phyloP scores from a whole-genome alignment of 2,888 invertebrate species.

The Linyphia triangularis region DNA sequence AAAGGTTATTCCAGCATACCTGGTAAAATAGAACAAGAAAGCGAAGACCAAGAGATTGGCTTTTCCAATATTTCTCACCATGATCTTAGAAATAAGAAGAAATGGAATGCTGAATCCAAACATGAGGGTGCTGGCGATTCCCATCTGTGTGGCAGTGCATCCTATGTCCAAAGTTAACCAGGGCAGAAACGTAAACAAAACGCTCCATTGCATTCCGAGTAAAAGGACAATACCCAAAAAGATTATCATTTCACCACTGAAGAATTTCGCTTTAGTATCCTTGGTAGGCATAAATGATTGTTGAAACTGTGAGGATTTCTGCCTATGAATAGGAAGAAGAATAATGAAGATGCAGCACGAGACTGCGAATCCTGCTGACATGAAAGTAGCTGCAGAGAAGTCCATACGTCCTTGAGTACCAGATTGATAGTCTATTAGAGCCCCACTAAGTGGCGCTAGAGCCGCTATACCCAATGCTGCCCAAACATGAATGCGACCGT shows the following conservation, averaged over 20 bases:
- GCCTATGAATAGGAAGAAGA: constrained; percentile 74
- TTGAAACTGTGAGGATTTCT: constrained; percentile 52
- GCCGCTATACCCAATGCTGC: constrained; percentile 75
- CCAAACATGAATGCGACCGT: constrained; percentile 73
- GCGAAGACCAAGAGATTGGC: constrained; percentile 76
- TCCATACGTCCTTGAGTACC: constrained; percentile 68
- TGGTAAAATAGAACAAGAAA: constrained; percentile 76
- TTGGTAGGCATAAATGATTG: constrained; percentile 24
- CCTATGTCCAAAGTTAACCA: constrained; percentile 74
- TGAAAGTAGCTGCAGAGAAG: constrained; percentile 76
- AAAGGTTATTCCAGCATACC: constrained; percentile 79
- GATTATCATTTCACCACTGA: constrained; percentile 61
- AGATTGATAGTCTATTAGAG: constrained; percentile 76
- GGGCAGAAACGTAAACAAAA: constrained; percentile 87
- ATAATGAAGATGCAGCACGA: constrained; percentile 75
- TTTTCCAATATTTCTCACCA: constrained; percentile 76
- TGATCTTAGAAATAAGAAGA: constrained; percentile 75
- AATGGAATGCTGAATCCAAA: constrained; percentile 75
- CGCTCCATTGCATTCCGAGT: constrained; percentile 89
- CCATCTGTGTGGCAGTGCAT: constrained; percentile 65
- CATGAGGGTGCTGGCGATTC: constrained; percentile 72
- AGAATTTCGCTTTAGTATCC: constrained; percentile 48
- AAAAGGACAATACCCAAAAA: constrained; percentile 82
- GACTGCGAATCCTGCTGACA: constrained; percentile 76
- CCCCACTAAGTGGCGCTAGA: constrained; percentile 76